Base-by-base conservation (phyloP, 2,888 invertebrate species). In the Parapristionchus giblindavisi region DNA sequence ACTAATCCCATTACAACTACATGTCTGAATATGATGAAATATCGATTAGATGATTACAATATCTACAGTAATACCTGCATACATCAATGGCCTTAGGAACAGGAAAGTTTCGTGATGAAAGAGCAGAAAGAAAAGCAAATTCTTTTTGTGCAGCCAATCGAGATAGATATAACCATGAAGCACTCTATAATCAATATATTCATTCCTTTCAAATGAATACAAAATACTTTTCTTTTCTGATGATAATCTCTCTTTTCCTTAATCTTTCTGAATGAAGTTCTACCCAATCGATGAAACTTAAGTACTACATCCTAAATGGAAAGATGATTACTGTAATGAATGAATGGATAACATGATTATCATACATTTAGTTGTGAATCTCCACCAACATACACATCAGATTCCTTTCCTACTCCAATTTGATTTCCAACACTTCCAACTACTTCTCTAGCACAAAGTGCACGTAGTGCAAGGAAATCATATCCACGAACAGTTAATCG, bases 321-420 rank as follows among this genome's bases (percentile, higher is more conserved):
- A 34, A 29, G n/a, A n/a, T n/a, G n/a, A 17, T 14, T 43, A 14
- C 34, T 21, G 11, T 32, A 11, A 36, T 70, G 51, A 54, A 21
- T 24, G 36, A 52, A 17, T 14, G 43, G 17, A 14, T 14, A 14
- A 60, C 38, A 14, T 2, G 32, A n/a, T 40, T 14, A 34, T 29
- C 73, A 51, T 27, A 83, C 83, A 72, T 85, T 84, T 32, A 84
- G 76, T 21, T 86, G 82, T 3, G 85, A 80, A 72, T 86, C 85
- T 32, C 87, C 87, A 29, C 84, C 87, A 21, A 87, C 86, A 66
- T 85, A 87, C 2, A 87, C 85, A 77, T 87, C 91, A 0, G 98
- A 98, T 89, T 99, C 99, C 89, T 99, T 99, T 58, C 99, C 99
- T 48, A 97, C 94, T 51, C 99, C 99, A 85, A 99, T 98, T 90